A percentile compares a stretch with the other conserved stretches of the same genome.
Conservation (phyloP, 2,113 vertebrate species). For the Pygoscelis adeliae region DNA sequence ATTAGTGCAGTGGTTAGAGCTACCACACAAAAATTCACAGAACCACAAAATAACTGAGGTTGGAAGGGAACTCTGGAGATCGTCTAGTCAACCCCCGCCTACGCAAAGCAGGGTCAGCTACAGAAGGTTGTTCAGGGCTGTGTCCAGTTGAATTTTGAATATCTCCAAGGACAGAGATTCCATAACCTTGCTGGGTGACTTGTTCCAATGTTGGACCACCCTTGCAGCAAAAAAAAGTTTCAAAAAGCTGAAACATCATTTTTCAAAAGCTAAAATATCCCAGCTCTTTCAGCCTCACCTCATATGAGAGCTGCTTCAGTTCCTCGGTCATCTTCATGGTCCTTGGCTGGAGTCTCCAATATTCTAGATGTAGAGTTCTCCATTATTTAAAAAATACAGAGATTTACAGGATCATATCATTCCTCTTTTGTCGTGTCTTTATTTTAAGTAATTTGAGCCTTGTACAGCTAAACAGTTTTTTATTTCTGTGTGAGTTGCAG, state of each 20-base stretch:
- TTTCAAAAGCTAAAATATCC: not conserved
- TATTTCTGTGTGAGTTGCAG: not conserved
- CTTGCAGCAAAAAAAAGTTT: not conserved
- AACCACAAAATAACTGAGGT: not conserved
- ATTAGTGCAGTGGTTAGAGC: not conserved
- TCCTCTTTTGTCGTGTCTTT: not conserved
- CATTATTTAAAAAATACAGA: not conserved
- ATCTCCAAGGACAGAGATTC: not conserved
- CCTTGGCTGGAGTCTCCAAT: not conserved
- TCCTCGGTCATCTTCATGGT: not conserved
- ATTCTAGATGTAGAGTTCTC: not conserved
- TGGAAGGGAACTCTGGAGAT: not conserved
- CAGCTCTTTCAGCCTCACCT: not conserved
- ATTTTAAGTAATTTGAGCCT: not conserved
- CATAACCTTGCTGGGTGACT: not conserved
- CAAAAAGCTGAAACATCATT: not conserved
- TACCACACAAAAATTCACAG: not conserved
- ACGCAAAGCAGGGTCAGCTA: not conserved
- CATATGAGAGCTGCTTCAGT: not conserved
- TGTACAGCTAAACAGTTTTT: not conserved
- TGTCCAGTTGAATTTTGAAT: not conserved
- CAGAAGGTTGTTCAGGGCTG: not conserved
- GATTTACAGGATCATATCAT: not conserved
- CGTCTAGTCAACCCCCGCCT: fast-evolving
- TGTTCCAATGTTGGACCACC: not conserved